Evolutionary conservation across 2,113 vertebrate genomes (phyloP).

Genomic region (Varanus komodoensis): DNA sequence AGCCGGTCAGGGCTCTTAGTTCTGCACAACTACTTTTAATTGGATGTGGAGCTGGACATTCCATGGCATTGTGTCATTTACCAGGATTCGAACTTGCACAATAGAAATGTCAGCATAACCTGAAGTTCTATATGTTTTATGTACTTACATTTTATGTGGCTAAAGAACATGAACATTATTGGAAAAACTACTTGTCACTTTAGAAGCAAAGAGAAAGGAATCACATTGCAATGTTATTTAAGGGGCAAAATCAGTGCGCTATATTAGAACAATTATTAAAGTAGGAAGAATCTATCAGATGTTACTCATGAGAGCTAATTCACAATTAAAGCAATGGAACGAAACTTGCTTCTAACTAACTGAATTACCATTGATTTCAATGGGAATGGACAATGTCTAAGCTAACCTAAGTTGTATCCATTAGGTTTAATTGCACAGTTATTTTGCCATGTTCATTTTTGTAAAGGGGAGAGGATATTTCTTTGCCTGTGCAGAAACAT

Average conservation of each 20-base stretch:
- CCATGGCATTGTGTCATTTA: conserved; percentile 82
- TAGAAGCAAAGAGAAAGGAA: conserved; percentile 19
- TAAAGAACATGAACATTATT: not conserved
- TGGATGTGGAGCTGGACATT: conserved; percentile 94
- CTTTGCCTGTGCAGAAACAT: not conserved
- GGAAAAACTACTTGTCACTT: not conserved
- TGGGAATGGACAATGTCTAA: not conserved
- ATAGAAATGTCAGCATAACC: not conserved
- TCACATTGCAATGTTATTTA: not conserved
- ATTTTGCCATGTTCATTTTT: conserved; percentile 2
- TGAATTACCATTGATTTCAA: not conserved
- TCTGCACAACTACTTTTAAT: conserved; percentile 72
- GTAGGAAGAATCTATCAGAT: not conserved
- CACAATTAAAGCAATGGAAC: not conserved
- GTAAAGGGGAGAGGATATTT: not conserved
- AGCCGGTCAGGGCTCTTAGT: conserved; percentile 72
- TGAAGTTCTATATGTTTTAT: not conserved
- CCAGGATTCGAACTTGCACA: conserved; percentile 11
- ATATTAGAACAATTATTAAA: conserved; percentile 38
- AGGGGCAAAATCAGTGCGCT: fast-evolving
- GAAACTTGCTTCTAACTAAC: not conserved
- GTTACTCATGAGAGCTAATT: not conserved
- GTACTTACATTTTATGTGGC: not conserved
- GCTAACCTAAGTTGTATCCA: not conserved
- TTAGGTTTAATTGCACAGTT: not conserved